phyloP scores from a whole-genome alignment of 2,797 vertebrate genomes.

The Phyllotis vaccarum region DNA sequence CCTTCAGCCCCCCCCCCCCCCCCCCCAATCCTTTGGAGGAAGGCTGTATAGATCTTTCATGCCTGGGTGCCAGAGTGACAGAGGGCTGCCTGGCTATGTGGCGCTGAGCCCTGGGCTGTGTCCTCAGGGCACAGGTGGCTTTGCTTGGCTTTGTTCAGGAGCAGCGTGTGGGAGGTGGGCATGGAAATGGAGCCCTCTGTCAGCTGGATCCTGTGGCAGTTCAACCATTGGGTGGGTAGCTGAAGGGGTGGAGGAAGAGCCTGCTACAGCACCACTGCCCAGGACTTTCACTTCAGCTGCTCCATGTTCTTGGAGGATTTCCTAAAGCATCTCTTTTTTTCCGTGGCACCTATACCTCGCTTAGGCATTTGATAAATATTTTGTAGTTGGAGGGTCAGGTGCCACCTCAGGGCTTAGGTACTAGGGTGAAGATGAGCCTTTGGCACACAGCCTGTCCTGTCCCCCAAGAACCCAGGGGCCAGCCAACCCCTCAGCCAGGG shows the following conservation, averaged over 20 bases:
- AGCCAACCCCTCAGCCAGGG: neutral
- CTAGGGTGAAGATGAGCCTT: neutral
- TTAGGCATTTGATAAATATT: neutral
- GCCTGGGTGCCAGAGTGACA: neutral
- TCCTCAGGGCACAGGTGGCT: conserved; percentile 13
- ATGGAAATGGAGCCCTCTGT: neutral
- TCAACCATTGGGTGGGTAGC: neutral
- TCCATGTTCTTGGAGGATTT: neutral
- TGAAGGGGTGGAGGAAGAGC: neutral
- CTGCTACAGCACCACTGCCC: neutral
- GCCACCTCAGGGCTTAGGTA: neutral
- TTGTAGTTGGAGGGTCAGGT: neutral
- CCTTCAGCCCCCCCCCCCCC: neutral
- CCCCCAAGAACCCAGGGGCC: neutral
- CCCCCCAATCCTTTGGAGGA: neutral
- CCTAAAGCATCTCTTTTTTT: neutral
- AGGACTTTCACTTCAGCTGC: neutral
- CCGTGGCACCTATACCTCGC: neutral
- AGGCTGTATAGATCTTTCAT: neutral
- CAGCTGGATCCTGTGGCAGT: neutral
- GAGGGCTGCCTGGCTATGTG: neutral
- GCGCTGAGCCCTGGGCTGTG: neutral
- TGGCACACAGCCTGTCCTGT: neutral
- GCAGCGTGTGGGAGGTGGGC: neutral
- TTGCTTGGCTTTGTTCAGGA: neutral